A percentile compares a stretch with the other conserved stretches of the same genome.
Conservation (phyloP, 2,888 invertebrate genomes). For the Polydrusus cervinus region DNA sequence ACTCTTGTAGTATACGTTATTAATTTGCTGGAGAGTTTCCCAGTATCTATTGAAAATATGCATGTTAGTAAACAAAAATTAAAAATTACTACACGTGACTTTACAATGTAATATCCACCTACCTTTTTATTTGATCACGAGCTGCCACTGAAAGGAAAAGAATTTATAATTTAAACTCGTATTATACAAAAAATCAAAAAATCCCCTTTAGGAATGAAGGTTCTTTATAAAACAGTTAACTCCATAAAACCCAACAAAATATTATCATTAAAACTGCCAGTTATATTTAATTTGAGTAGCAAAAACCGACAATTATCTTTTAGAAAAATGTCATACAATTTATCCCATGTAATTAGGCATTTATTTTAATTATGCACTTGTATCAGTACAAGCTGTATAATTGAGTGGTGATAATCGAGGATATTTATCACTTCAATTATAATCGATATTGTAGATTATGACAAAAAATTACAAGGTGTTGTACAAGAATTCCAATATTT, state of each 20-base stretch:
- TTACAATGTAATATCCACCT: no score
- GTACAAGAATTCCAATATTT: background rate
- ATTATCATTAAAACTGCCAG: background rate
- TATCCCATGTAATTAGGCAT: constrained; percentile 17
- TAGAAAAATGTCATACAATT: constrained; percentile 4
- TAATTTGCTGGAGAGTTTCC: no score
- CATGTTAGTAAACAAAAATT: no score
- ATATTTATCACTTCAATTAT: constrained; percentile 15
- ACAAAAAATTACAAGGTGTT: constrained; percentile 5
- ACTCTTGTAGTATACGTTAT: no score
- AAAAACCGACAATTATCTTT: constrained; percentile 9
- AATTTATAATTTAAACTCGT: no score
- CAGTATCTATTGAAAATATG: no score
- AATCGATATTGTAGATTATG: background rate
- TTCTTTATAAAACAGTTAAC: background rate
- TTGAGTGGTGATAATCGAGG: constrained; percentile 16
- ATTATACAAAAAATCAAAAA: no score
- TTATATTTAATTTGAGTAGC: constrained; percentile 1
- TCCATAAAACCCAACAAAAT: background rate
- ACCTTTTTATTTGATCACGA: no score
- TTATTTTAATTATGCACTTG: constrained; percentile 23
- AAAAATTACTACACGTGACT: no score
- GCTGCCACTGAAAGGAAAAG: no score
- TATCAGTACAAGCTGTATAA: constrained; percentile 18
- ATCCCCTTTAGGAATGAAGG: no score